Base-by-base conservation (phyloP, 2,113 vertebrate species). In the Sylvilagus bachmani region DNA sequence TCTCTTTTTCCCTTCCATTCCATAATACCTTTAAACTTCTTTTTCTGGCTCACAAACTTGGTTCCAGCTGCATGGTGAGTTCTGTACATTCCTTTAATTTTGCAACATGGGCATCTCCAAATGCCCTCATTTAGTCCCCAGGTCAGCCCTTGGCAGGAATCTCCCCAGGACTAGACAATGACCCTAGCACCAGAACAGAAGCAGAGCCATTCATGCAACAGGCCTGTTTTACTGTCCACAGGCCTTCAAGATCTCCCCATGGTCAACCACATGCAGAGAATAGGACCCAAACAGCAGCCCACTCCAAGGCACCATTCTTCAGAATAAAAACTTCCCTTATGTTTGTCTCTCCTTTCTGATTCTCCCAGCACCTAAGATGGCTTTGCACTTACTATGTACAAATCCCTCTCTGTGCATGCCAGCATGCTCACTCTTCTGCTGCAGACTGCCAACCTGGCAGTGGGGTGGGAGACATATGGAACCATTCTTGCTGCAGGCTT, bases 401-500 rank as follows among this genome's bases (percentile, higher is more conserved):
- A 93, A 55, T n/a, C 27, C 29, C 64, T 61, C 79, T 90, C 31
- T 78, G 67, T 58, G 31, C 90, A n/a, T 53, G 77, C 53, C 53
- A 69, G 77, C 36, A 81, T 82, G 49, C 29, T 90, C 2, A 31
- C 55, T n/a, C 38, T 79, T 80, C 25, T 69, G 66, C 80, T 78
- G n/a, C 55, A 96, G 90, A 82, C 55, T 90, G 49, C 36, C 69
- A 81, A 86, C n/a, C 71, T 62, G 2, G 12, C 31, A 29, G 6
- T n/a, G 67, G 77, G 55, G 12, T 25, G n/a, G 21, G 51, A 4
- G 51, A 13, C 24, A 75, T 51, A 74, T 86, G 58, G 86, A 36
- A 90, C 82, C 19, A 92, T 69, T 95, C 95, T 80, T 27, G 33
- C 77, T 75, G 73, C 93, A 70, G 86, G 91, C 74, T 97, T 91